Base-by-base conservation (phyloP, 2,888 invertebrate genomes). In the Ceramica pisi region DNA sequence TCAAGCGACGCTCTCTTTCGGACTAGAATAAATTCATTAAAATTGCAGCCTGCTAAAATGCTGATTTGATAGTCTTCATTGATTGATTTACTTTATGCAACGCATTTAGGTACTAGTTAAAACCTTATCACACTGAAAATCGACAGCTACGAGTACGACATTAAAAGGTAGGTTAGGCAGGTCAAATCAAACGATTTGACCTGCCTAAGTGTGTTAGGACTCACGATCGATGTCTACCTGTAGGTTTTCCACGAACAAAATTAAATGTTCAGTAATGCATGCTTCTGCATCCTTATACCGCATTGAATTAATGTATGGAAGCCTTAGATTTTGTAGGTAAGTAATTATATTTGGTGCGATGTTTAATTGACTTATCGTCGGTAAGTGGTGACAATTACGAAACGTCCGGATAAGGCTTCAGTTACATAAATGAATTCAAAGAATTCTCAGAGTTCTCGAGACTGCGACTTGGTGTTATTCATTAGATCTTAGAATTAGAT, bases 151-250 rank as follows among this genome's bases (percentile, higher is more conserved):
- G 38, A 80, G 14, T 59, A 21, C 26, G 38, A 80, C 56, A 16
- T 31, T 50, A 3, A 26, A 38, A 51, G 16, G 26, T 44, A 38
- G 21, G 21, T 14, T n/a, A n/a, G n/a, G n/a, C n/a, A n/a, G n/a
- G n/a, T n/a, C n/a, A n/a, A n/a, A n/a, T n/a, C n/a, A n/a, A n/a
- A n/a, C n/a, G n/a, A 6, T 21, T 44, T 56, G 60, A 65, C 44
- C 53, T 68, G 23, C n/a, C 10, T 48, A 53, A 44, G 16, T 61
- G 38, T 53, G 55, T 48, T 56, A 46, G 48, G 31, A 75, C 46
- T 57, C 26, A 12, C 77, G 51, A 81, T 81, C 77, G 77, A 76
- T 51, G 74, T 35, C 16, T 38, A 41, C 12, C 35, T n/a, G 46
- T 8, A 41, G n/a, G n/a, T 38, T 51, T 66, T 74, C 53, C 21